Base-by-base conservation (phyloP, 2,888 invertebrate species). In the Drymonia ruficornis region DNA sequence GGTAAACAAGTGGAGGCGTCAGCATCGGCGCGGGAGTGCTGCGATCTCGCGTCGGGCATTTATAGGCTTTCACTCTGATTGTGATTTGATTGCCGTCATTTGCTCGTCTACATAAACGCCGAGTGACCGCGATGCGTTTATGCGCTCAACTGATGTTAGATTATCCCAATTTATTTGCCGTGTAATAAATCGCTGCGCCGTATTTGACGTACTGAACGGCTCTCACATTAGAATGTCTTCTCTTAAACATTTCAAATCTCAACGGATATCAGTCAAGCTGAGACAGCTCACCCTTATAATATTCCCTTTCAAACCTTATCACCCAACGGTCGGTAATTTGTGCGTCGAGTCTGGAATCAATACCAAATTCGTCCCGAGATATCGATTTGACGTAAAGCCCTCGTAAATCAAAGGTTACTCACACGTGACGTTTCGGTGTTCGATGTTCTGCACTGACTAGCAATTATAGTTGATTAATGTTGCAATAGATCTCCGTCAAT, bases 81-180 rank as follows among this genome's bases (percentile, higher is more conserved):
- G 86, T 86, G 78, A 81, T 87, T 87, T 89, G 88, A 89, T 89
- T 89, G 84, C 81, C 78, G 84, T 81, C 80, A 84, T 88, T 89
- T 87, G 76, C 83, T 83, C 80, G 74, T 84, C 81, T 82, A 79
- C 78, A 69, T 83, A 87, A 87, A 84, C 77, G 65, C 68, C 67
- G 61, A 78, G 75, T 70, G 70, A 78, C 78, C 78, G 67, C 75
- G 66, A 71, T 72, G 76, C 74, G 70, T 78, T 81, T 81, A 84
- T 78, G 81, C 75, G 76, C 77, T 79, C 71, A 68, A 67, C 74
- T 70, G 72, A 74, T 72, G 73, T 74, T 74, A 79, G 70, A 75
- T 71, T 80, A 82, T 80, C 74, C 79, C 78, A 74, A 76, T 83
- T 83, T 82, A 74, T 78, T 78, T 78, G 62, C 70, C 53, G 64